Base-by-base conservation (phyloP, 2,797 vertebrate genomes). In the Trachurus trachurus region DNA sequence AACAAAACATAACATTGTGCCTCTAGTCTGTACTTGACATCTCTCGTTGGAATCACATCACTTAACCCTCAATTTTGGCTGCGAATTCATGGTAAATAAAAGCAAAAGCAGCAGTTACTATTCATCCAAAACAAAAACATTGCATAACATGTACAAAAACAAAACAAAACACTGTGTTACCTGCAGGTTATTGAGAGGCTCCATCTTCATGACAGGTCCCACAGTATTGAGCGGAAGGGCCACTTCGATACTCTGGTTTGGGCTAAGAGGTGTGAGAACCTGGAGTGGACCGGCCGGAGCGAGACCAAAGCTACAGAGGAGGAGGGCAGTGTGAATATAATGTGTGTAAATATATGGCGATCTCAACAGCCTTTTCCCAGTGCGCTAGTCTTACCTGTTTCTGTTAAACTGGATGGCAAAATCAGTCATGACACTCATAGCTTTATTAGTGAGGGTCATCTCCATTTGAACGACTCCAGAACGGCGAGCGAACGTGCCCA, bases 321-420 rank as follows among this genome's bases (percentile, higher is more conserved):
- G 22, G 1, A 52, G 39, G 29, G 52, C 2, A 15, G 44, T 6
- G 16, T 84, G 5, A 68, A 56, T 40, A 65, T 16, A 10, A 56
- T 40, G 65, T 19, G 12, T 39, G 9, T 31, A 31, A 6, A 42
- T 2, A 19, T 6, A 54, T 17, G 34, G 9, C 61, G 31, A 62
- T 45, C 1, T 26, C 17, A 59, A 22, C 19, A 59, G 39, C 12
- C 6, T 45, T 12, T 22, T 4, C 2, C 64, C 19, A 26, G 15
- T 21, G 37, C 34, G 11, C 1, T 31, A 22, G 11, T 34, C 81
- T 84, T 85, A 98, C 98, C 98, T 99, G 94, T 99, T 99, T 81
- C 97, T 97, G 92, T 99, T 99, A 87, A 99, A 99, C 93, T 99
- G 98, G 90, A 99, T 97, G 77, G 98, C 98, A 0, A 99, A 99